These are phyloP conservation scores for Salarias fasciatus DNA, from an alignment of 2,797 vertebrate genomes.

Conservation along the genomic window DNA sequence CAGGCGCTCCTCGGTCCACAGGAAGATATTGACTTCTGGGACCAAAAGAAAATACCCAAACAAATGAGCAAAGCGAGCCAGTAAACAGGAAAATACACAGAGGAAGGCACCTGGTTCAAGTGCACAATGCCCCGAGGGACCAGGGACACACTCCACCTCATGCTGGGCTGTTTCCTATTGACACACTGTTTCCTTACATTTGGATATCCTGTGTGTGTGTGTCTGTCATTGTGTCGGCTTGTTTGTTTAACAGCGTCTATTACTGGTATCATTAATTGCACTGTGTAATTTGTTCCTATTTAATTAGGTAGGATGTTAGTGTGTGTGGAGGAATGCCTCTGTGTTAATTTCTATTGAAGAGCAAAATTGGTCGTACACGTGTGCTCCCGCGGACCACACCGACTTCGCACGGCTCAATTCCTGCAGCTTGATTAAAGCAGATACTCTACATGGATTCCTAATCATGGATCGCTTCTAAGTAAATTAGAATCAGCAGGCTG, in stretches of 20 bases:
- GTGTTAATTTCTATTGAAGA: constrained; percentile 54
- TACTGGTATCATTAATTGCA: constrained; percentile 73
- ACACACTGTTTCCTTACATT: constrained; percentile 75
- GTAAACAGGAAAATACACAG: constrained; percentile 85
- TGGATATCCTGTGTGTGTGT: constrained; percentile 75
- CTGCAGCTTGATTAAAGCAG: constrained; percentile 66
- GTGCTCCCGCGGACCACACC: constrained; percentile 33
- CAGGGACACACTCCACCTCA: constrained; percentile 70
- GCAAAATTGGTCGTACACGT: constrained; percentile 42
- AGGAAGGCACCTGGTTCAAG: constrained; percentile 80
- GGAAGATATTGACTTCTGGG: constrained; percentile 78
- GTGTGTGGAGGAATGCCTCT: constrained; percentile 69
- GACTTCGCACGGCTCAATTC: constrained; percentile 50
- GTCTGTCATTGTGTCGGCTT: constrained; percentile 70
- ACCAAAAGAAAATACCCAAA: constrained; percentile 82
- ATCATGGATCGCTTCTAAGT: constrained; percentile 70
- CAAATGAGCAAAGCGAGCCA: constrained; percentile 54
- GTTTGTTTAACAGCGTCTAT: constrained; percentile 70
- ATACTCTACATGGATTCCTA: constrained; percentile 65
- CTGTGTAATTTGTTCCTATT: constrained; percentile 69
- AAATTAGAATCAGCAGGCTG: constrained; percentile 52
- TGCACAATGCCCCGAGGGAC: constrained; percentile 72
- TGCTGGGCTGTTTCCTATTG: constrained; percentile 77
- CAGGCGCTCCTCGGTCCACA: constrained; percentile 51
- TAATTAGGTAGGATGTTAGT: constrained; percentile 77